Evolutionary conservation across 2,888 invertebrate species (phyloP).

Genomic region (Achlya flavicornis): DNA sequence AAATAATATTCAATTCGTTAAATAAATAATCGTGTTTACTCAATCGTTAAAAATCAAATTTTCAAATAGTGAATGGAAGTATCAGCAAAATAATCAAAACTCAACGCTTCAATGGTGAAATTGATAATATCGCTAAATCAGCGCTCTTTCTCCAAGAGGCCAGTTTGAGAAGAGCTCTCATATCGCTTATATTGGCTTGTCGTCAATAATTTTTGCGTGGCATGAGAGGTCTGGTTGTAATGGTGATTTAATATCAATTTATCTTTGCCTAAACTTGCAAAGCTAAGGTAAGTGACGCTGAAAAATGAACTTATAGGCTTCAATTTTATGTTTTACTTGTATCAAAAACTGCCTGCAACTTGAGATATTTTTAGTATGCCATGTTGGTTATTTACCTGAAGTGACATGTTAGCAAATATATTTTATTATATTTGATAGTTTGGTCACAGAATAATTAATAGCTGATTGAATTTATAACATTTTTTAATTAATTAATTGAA

Average conservation of each 20-base stretch:
- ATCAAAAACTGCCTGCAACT: not conserved
- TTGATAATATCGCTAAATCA: constrained; percentile 49
- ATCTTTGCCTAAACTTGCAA: constrained; percentile 41
- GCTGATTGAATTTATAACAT: too few relatives aligned
- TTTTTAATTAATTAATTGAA: too few relatives aligned
- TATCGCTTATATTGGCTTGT: constrained; percentile 24
- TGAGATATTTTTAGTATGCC: not conserved
- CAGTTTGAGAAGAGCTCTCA: constrained; percentile 29
- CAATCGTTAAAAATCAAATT: not conserved
- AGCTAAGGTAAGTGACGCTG: constrained; percentile 43
- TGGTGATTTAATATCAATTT: constrained; percentile 44
- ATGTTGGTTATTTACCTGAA: not conserved
- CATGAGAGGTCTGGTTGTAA: constrained; percentile 26
- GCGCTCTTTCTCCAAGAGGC: constrained; percentile 37
- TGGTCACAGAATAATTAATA: too few relatives aligned
- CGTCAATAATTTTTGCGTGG: constrained; percentile 24
- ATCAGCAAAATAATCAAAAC: constrained; percentile 38
- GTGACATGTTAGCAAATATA: not conserved
- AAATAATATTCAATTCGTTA: not conserved
- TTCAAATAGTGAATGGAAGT: not conserved
- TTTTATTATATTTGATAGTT: too few relatives aligned
- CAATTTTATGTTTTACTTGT: constrained; percentile 20
- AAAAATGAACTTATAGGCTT: constrained; percentile 41
- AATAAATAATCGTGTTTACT: not conserved
- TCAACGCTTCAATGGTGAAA: constrained; percentile 40